Evolutionary conservation across 2,797 vertebrate genomes (phyloP), one percentile per base, ranked within the genome.

Genomic region (Coranthus polyacanthus): DNA sequence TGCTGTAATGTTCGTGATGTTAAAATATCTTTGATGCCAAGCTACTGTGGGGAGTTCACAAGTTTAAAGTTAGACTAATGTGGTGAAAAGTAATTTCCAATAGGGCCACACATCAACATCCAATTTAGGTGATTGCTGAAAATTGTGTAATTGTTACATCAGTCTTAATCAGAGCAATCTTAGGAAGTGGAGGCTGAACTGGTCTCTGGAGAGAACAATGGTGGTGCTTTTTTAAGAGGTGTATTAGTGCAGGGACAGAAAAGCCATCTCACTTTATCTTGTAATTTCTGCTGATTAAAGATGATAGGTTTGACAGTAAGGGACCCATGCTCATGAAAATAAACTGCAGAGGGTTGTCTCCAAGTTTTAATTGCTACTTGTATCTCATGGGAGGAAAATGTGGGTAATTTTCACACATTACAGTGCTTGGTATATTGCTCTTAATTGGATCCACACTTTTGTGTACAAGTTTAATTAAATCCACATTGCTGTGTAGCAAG

Each of bases 121-220:
- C 65, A 74, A 58, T 73, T 71, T 65, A 50, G 72, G 75, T 38
- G 72, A 79, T 84, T 81, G 45, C 81, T 11, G 44, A 54, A 81
- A 60, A 82, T 88, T 68, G 79, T 71, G 79, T 69, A 75, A 88
- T 59, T 60, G 24, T 87, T 90, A 65, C 78, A 85, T 86, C 86
- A 79, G 46, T 68, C 74, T 79, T 81, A 82, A 83, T 83, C 74
- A 82, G 55, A 77, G 67, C 50, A 56, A 66, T 72, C 34, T 71
- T 56, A 21, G 55, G 58, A 67, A 81, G 63, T n/a, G 2, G 57
- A 60, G 49, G 51, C 53, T 39, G 22, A 75, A 75, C 3, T 12
- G 12, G 51, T 84, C 84, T 81, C 76, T 6, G 41, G 61, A 58
- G 78, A 72, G 37, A 59, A 67, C 46, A 39, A 56, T 42, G 10